phyloP scores from a whole-genome alignment of 2,113 vertebrate species.

The Platysternon megacephalum region DNA sequence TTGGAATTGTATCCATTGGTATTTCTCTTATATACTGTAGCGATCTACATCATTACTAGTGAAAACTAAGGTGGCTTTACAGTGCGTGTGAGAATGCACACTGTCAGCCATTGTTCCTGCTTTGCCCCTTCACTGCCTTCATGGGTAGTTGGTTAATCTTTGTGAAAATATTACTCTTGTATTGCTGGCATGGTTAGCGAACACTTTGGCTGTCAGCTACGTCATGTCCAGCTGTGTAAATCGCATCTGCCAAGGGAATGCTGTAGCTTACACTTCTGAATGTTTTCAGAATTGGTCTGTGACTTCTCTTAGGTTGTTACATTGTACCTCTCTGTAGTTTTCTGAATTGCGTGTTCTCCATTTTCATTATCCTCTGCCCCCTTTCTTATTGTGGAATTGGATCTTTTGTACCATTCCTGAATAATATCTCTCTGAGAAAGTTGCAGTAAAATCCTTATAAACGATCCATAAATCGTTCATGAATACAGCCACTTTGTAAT shows the following conservation, averaged over 20 bases:
- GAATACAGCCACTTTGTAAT: background rate
- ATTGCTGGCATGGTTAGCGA: background rate
- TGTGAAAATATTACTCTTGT: background rate
- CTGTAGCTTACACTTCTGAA: background rate
- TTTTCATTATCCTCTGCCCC: background rate
- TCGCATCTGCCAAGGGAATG: background rate
- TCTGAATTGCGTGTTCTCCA: background rate
- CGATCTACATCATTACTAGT: background rate
- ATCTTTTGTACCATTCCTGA: background rate
- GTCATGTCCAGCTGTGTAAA: background rate
- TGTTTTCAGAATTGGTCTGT: background rate
- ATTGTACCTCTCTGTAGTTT: background rate
- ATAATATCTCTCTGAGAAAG: background rate
- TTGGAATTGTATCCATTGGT: background rate
- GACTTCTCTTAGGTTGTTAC: background rate
- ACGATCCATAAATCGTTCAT: background rate
- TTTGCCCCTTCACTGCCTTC: background rate
- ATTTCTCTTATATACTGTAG: background rate
- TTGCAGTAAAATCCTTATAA: background rate
- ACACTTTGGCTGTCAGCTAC: background rate
- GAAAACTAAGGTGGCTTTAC: background rate
- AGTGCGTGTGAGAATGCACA: background rate
- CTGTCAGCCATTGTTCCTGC: background rate
- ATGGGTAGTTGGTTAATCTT: background rate
- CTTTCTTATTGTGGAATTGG: background rate